These are phyloP conservation scores for Talpa occidentalis DNA, from an alignment of 2,113 vertebrate species.

Conservation along the genomic window DNA sequence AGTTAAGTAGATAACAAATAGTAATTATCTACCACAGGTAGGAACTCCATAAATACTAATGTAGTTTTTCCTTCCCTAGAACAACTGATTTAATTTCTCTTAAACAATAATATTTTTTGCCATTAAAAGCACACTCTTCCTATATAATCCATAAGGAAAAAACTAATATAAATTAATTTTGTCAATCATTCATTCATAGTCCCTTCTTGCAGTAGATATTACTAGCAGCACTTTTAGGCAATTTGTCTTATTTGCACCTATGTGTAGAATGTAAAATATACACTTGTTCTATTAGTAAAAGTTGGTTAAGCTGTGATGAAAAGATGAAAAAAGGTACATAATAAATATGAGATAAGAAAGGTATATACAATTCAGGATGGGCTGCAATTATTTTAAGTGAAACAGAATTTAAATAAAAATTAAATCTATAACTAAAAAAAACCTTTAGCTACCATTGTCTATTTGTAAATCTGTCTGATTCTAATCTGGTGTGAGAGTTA, in stretches of 20 bases:
- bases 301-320: not conserved
- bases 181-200: not conserved
- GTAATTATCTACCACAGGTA: not conserved
- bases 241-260: not conserved
- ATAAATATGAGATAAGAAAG: not conserved
- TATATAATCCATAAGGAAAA: not conserved
- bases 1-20: constrained; percentile 10
- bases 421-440: not conserved
- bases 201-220: not conserved
- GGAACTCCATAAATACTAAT: constrained; percentile 5
- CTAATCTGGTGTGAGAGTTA: not conserved
- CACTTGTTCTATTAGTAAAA: not conserved
- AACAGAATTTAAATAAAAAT: not conserved
- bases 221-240: not conserved
- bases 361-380: not conserved
- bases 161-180: not conserved
- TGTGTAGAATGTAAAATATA: not conserved
- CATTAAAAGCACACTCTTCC: not conserved
- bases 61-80: not conserved
- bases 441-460: not conserved
- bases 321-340: not conserved
- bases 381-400: not conserved
- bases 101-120: not conserved
- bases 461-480: not conserved
- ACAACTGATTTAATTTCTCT: not conserved